Percentiles rank a stretch among this genome's conserved stretches.
Conservation (phyloP, 2,888 invertebrate genomes). For the Chydorus sphaericus region DNA sequence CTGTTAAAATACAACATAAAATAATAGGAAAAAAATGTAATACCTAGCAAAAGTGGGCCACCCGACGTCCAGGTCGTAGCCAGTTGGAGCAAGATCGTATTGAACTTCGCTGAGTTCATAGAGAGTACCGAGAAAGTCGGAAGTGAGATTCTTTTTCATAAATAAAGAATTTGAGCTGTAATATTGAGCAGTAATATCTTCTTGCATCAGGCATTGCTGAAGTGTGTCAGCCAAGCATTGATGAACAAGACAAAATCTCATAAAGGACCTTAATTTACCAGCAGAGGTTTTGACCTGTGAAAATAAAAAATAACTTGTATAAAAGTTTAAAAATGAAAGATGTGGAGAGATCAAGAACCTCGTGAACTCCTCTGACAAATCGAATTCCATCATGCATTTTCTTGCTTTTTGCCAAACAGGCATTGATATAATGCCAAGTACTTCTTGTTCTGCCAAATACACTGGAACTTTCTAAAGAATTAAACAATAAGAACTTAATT, state of each 20-base stretch:
- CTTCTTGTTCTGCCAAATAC: constrained; percentile 28
- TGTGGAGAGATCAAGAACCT: constrained; percentile 27
- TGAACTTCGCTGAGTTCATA: constrained; percentile 32
- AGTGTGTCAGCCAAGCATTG: constrained; percentile 31
- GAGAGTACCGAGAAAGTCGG: constrained; percentile 25
- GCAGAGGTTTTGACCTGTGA: constrained; percentile 29
- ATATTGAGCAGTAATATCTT: constrained; percentile 23
- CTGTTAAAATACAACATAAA: no score
- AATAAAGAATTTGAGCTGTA: constrained; percentile 8
- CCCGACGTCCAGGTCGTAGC: constrained; percentile 31
- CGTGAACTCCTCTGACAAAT: constrained; percentile 29
- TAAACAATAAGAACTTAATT: not conserved
- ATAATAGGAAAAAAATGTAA: not conserved
- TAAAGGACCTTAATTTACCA: constrained; percentile 30
- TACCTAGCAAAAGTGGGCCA: constrained; percentile 33
- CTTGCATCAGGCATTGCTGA: constrained; percentile 29
- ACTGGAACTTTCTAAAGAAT: constrained; percentile 24
- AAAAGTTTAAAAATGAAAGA: no score
- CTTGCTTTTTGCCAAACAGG: constrained; percentile 26
- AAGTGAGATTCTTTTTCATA: constrained; percentile 20
- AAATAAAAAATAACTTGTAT: not conserved
- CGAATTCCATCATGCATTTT: constrained; percentile 31
- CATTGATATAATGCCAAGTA: constrained; percentile 32
- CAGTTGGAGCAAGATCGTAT: constrained; percentile 31
- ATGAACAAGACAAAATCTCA: constrained; percentile 30